Conservation (phyloP, 2,888 invertebrate species). For the Campoletis raptor region DNA sequence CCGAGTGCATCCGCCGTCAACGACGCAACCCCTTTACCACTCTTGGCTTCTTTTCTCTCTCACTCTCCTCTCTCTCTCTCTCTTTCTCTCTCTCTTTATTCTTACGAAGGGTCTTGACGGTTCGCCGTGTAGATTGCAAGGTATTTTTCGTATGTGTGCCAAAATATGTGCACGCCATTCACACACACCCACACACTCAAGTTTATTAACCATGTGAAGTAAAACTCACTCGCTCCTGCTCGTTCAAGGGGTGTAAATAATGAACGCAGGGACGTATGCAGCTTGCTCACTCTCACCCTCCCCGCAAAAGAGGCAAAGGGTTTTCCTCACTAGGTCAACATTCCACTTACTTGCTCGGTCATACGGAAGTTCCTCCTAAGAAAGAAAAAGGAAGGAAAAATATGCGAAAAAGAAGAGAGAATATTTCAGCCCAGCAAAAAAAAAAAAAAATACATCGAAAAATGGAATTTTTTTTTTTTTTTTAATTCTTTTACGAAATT, state of each 20-base stretch:
- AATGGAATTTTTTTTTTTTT: neutral
- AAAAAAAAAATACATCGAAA: constrained; percentile 19
- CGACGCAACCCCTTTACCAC: constrained; percentile 62
- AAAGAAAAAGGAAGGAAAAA: constrained; percentile 12
- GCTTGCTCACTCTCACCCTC: constrained; percentile 24
- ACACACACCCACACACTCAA: neutral
- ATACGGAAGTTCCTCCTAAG: constrained; percentile 49
- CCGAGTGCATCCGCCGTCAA: constrained; percentile 66
- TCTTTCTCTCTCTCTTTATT: constrained; percentile 54
- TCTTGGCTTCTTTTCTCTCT: constrained; percentile 56
- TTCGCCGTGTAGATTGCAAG: constrained; percentile 69
- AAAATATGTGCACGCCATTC: neutral
- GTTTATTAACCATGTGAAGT: constrained; percentile 45
- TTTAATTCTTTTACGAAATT: constrained; percentile 14
- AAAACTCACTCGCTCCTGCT: constrained; percentile 58
- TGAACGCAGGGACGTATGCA: constrained; percentile 80
- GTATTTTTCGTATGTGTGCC: neutral
- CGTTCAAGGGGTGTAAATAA: constrained; percentile 79
- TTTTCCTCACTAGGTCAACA: constrained; percentile 80
- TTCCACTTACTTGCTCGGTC: constrained; percentile 66
- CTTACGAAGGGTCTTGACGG: constrained; percentile 72
- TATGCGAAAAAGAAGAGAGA: neutral
- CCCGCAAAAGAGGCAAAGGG: constrained; percentile 71
- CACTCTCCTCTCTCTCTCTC: constrained; percentile 60
- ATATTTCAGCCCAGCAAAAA: neutral